Evolutionary conservation across 2,888 invertebrate genomes (phyloP), one percentile per base, ranked within the genome.

Genomic region (Dorcus parallelipipedus): DNA sequence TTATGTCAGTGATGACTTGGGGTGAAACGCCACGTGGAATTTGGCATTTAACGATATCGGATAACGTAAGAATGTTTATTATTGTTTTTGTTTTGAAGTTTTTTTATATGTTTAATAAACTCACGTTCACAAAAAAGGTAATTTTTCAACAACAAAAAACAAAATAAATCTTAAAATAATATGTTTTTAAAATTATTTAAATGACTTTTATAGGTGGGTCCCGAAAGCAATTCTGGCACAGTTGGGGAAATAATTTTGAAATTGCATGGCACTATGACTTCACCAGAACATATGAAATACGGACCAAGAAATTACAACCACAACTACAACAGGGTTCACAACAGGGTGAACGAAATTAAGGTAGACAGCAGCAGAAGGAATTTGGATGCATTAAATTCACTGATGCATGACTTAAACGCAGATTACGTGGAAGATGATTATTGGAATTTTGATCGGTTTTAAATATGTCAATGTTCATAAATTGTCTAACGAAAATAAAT

Each of bases 1-100:
- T 97, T 70, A 90, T 90, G 83, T 92, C 94, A 0, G 91, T 95
- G 0, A 93, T 91, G 67, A 90, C 90, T 1, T 97, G 96, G 96
- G 95, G 93, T 0, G 96, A 96, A 77, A 78, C 84, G 60, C 87
- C 93, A 0, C 72, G 73, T 8, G 95, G 95, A 1, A 70, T 77
- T 10, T 91, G 91, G 91, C 81, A 67, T 4, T 70, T 86, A 45
- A 73, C 76, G 20, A 65, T 85, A 49, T 67, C 74, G 43, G 86
- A 85, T 68, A 71, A 75, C 71, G 84, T 85, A 74, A 52, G 48
- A 10, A 9, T n/a, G 26, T 33, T 7, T 33, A 61, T 17, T 23
- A 50, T 49, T 43, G 14, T 42, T 9, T 10, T 9, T 17, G 7
- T 6, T 10, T 50, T 3, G 1, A 47, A 3, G 48, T 33, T 33